phyloP scores from a whole-genome alignment of 2,113 vertebrate genomes.

The Gulo gulo region DNA sequence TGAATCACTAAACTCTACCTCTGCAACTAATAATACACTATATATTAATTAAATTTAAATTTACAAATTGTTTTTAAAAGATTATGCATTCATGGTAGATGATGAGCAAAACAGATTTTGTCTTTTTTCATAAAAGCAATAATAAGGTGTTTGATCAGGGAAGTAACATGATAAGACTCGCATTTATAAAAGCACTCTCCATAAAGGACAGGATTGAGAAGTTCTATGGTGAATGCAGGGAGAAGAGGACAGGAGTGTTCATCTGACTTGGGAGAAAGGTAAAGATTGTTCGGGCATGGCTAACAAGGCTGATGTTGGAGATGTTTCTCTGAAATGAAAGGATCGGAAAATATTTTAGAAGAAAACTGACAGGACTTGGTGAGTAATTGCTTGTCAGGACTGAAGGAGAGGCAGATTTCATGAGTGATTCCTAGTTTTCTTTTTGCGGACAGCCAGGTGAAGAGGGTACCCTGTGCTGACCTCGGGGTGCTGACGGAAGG shows the following conservation, averaged over 20 bases:
- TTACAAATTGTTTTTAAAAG: background rate
- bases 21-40: background rate
- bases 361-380: background rate
- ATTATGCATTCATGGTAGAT: background rate
- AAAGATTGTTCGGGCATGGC: background rate
- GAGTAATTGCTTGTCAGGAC: background rate
- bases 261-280: background rate
- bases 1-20: background rate
- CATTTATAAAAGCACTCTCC: background rate
- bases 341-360: background rate
- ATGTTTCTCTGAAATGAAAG: background rate
- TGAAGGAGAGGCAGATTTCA: background rate
- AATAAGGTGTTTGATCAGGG: background rate
- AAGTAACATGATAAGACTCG: background rate
- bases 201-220: background rate
- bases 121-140: background rate
- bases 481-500: background rate
- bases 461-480: background rate
- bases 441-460: background rate
- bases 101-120: background rate
- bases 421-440: background rate
- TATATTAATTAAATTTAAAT: background rate
- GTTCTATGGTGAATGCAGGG: accelerated
- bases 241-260: background rate
- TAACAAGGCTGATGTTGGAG: background rate